These are phyloP conservation scores for Drosophila parabipectinata DNA, from an alignment of 1,140 invertebrate species.

Conservation along the genomic window DNA sequence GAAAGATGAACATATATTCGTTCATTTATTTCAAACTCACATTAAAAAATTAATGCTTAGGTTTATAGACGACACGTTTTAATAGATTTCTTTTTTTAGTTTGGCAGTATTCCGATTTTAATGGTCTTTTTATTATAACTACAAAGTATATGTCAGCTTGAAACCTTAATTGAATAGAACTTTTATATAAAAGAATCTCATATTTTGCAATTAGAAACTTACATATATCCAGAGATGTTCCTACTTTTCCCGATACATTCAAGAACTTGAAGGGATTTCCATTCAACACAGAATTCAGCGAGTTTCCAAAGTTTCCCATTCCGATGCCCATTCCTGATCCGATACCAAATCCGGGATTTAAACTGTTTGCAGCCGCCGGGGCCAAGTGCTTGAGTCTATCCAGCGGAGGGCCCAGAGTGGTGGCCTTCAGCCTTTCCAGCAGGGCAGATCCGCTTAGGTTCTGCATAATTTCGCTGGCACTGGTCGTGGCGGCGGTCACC, in stretches of 20 bases:
- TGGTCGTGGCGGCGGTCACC: constrained; percentile 58
- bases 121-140: no score
- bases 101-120: no score
- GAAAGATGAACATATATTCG: neutral
- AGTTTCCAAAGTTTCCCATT: constrained; percentile 39
- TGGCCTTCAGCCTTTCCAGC: constrained; percentile 58
- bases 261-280: constrained; percentile 50
- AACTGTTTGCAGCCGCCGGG: constrained; percentile 64
- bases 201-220: constrained; percentile 27
- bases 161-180: neutral
- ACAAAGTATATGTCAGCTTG: no score
- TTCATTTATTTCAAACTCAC: neutral
- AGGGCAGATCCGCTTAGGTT: constrained; percentile 62
- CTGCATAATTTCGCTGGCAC: constrained; percentile 59
- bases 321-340: constrained; percentile 18
- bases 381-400: constrained; percentile 50
- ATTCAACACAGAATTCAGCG: constrained; percentile 50
- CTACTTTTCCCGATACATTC: constrained; percentile 66
- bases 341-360: constrained; percentile 16
- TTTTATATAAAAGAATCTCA: neutral
- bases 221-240: constrained; percentile 64
- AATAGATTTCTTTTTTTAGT: no score
- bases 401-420: constrained; percentile 62
- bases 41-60: neutral
- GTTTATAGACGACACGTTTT: neutral